Evolutionary conservation across 2,888 invertebrate genomes (phyloP), one percentile per base, ranked within the genome.

Genomic region (Rhorus exstirpatorius): DNA sequence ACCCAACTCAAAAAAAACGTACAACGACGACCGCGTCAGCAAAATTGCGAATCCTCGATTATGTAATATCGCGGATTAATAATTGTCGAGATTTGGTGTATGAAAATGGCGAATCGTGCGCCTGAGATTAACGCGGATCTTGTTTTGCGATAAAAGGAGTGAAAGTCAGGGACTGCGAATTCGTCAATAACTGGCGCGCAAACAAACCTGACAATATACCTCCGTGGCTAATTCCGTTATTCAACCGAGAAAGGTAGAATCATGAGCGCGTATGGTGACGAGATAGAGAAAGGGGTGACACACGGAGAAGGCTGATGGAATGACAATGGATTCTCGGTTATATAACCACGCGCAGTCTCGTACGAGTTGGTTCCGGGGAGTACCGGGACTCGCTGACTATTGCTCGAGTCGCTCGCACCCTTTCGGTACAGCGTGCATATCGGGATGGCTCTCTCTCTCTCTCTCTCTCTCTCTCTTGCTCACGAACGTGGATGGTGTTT

Each of bases 401-500:
- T 3, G 10, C 3, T 1, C 19, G 44, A 26, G 46, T n/a, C 46
- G 31, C 35, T 46, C 31, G 35, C 46, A 14, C 17, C 14, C 17
- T 26, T 58, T 58, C 12, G 6, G 44, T 14, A 8, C 12, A 12
- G 35, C 6, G 31, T 31, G 35, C 46, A 3, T 49, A 46, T 44
- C 31, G 61, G 19, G 65, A 67, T 17, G 6, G 41, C 17, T 53
- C 35, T 35, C 31, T 58, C 55, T 26, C 70, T 14, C 58, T 41
- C n/a, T 41, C 19, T 19, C 19, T 12, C 41, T 14, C 0, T 31
- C 35, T 31, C 41, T 61, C 53, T 58, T 63, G 76, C 60, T 46
- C 41, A 60, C 63, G 72, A 12, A 74, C 67, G 38, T 61, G 81
- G 74, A 78, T 84, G 87, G 88, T 89, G 88, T 92, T 92, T 92